Evolutionary conservation across 2,888 invertebrate genomes (phyloP).

Genomic region (Hecatera dysodea): DNA sequence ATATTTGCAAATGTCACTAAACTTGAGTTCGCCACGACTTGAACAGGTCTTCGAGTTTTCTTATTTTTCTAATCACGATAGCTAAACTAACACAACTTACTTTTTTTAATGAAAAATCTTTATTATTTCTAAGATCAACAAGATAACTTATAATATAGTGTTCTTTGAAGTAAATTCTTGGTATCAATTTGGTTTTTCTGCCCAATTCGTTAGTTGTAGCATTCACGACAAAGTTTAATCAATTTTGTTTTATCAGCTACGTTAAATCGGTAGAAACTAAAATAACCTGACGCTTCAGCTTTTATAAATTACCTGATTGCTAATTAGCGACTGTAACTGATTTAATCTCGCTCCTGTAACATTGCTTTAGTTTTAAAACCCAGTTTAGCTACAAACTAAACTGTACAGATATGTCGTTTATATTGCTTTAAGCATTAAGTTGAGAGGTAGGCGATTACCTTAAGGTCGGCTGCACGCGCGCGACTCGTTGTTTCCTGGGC

Average conservation of each 20-base stretch:
- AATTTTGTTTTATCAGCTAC: conserved; percentile 19
- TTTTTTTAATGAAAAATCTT: conserved; percentile 25
- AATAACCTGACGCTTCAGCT: neutral
- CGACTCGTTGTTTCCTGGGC: conserved; percentile 40
- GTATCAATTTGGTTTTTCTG: conserved; percentile 6
- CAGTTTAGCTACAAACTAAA: neutral
- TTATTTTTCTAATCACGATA: conserved; percentile 25
- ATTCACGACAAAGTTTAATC: neutral
- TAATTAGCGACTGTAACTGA: conserved; percentile 23
- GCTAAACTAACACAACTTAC: conserved; percentile 27
- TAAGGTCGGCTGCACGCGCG: conserved; percentile 25
- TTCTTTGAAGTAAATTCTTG: conserved; percentile 10
- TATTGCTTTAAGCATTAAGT: conserved; percentile 8
- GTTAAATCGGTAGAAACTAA: conserved; percentile 7
- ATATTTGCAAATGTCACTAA: conserved; percentile 33
- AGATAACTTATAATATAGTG: neutral
- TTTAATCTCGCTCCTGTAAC: conserved; percentile 1
- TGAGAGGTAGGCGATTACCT: conserved; percentile 13
- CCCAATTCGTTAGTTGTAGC: neutral
- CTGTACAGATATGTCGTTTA: conserved; percentile 3
- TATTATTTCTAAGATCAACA: conserved; percentile 27
- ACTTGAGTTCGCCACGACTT: conserved; percentile 19
- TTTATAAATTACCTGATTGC: conserved; percentile 15
- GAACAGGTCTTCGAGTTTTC: conserved; percentile 3
- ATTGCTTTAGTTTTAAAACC: neutral